Conservation (phyloP, 1,140 invertebrate species). For the Macrobrachium rosenbergii region DNA sequence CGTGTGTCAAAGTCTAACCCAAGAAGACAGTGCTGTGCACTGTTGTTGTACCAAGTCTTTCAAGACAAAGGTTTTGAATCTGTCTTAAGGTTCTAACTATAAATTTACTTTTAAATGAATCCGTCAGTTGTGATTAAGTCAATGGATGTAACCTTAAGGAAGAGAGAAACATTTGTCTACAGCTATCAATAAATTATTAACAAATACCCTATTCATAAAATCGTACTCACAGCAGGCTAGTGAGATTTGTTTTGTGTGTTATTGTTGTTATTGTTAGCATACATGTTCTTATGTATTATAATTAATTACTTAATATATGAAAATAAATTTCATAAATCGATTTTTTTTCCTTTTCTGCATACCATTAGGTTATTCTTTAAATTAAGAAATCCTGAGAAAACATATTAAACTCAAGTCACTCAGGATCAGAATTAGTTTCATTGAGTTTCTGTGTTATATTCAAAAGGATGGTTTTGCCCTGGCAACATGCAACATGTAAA, state of each 20-base stretch:
- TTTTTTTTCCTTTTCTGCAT: too few species aligned
- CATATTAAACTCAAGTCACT: too few species aligned
- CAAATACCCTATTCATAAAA: neutral
- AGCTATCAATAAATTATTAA: conserved; percentile 55
- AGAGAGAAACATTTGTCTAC: neutral
- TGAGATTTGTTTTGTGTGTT: conserved; percentile 24
- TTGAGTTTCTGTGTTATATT: too few species aligned
- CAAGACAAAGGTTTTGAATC: conserved; percentile 25
- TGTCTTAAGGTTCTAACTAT: too few species aligned
- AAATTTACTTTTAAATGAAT: neutral
- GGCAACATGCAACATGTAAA: too few species aligned
- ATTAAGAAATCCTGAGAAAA: too few species aligned
- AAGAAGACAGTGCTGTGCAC: conserved; percentile 38
- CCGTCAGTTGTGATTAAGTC: too few species aligned
- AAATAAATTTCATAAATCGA: too few species aligned
- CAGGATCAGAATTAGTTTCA: too few species aligned
- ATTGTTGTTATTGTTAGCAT: neutral
- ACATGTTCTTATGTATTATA: neutral
- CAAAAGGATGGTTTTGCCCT: too few species aligned
- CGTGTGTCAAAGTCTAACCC: conserved; percentile 36
- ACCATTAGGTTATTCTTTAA: too few species aligned
- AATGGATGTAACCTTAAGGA: neutral
- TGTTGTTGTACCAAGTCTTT: conserved; percentile 51
- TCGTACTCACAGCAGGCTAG: conserved; percentile 47
- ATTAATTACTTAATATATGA: neutral